Percentiles rank a stretch among this genome's conserved stretches.
These are phyloP conservation scores for Camponotus pennsylvanicus DNA, from an alignment of 1,140 invertebrate genomes.

Conservation along the genomic window DNA sequence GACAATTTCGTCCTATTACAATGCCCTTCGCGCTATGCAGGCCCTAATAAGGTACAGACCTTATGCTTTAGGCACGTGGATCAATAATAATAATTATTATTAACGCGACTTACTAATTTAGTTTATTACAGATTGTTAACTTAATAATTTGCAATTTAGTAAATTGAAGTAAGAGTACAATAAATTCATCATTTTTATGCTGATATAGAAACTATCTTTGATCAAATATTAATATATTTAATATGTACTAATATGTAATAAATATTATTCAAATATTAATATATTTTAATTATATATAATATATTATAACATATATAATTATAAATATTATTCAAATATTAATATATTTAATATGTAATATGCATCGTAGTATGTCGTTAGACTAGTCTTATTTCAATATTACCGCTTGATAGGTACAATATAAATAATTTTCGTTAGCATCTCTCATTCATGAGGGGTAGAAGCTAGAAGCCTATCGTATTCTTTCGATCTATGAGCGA, in stretches of 20 bases:
- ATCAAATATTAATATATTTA: not conserved
- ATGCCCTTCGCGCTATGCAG: constrained; percentile 55
- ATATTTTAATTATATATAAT: no score
- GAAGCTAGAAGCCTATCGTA: constrained; percentile 46
- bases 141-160: not conserved
- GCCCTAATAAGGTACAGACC: constrained; percentile 27
- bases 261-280: no score
- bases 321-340: no score
- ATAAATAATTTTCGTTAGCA: constrained; percentile 20
- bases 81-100: constrained; percentile 46
- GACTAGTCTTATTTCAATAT: constrained; percentile 2
- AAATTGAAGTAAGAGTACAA: not conserved
- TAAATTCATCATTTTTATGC: not conserved
- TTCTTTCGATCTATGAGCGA: constrained; percentile 54
- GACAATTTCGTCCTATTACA: constrained; percentile 82
- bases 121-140: not conserved
- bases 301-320: no score
- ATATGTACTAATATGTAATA: not conserved
- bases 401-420: not conserved
- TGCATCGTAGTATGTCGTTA: no score
- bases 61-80: not conserved
- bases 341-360: not conserved
- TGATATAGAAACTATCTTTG: not conserved
- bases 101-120: constrained; percentile 22
- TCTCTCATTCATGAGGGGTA: no score